A percentile compares a stretch with the other conserved stretches of the same genome.
These are phyloP conservation scores for Lycopodina hypogea DNA, from an alignment of 37 sponge, comb jelly and placozoan genomes.

Conservation along the genomic window DNA sequence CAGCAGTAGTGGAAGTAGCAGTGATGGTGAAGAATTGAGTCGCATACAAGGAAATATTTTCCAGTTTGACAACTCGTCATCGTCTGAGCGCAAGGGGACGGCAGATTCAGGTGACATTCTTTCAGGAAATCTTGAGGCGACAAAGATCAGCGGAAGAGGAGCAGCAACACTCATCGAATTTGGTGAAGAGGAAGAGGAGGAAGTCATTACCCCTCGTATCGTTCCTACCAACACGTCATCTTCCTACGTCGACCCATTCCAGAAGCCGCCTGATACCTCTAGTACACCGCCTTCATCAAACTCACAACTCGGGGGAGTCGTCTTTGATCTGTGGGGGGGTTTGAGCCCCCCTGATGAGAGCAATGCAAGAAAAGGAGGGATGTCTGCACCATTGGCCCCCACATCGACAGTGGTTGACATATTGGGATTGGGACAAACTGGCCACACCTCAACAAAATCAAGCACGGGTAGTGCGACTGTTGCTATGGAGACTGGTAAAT, in stretches of 20 bases:
- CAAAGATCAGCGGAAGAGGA: background rate
- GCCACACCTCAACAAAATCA: background rate
- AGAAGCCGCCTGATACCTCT: background rate
- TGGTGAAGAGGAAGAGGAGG: background rate
- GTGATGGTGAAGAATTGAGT: conserved; percentile 2
- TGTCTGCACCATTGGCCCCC: background rate
- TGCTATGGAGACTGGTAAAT: too few relatives aligned
- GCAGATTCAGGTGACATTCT: background rate
- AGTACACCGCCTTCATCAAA: background rate
- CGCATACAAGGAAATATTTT: background rate
- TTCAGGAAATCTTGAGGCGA: background rate
- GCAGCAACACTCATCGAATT: conserved; percentile 4
- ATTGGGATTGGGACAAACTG: background rate
- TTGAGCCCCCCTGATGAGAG: background rate
- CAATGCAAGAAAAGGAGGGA: background rate
- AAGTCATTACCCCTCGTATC: background rate
- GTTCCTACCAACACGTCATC: background rate
- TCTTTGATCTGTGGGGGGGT: conserved; percentile 3
- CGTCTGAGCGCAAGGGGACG: background rate
- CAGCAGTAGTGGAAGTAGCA: conserved; percentile 3
- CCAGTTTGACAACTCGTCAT: background rate
- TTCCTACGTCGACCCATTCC: background rate
- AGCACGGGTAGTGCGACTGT: too few relatives aligned
- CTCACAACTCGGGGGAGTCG: background rate
- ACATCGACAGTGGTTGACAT: background rate